Percentiles rank a stretch among this genome's conserved stretches.
These are phyloP conservation scores for Leptoclinus maculatus DNA, from an alignment of 2,797 vertebrate genomes.

Conservation along the genomic window DNA sequence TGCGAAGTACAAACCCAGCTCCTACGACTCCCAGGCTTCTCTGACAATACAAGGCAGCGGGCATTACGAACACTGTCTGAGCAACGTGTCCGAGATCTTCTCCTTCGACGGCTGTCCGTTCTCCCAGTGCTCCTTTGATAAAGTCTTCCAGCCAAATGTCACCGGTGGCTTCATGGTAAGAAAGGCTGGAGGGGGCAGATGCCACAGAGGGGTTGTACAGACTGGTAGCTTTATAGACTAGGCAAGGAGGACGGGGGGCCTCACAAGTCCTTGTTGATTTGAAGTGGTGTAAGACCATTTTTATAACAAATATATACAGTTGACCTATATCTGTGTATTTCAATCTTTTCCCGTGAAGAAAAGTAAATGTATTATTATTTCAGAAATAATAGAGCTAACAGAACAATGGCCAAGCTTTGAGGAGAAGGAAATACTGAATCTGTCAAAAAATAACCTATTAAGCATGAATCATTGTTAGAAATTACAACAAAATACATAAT, in stretches of 20 bases:
- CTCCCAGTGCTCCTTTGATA: constrained; percentile 84
- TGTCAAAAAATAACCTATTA: not conserved
- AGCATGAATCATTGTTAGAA: not conserved
- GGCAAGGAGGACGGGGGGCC: not conserved
- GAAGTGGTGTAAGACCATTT: not conserved
- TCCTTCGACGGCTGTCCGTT: constrained; percentile 80
- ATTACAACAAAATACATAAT: not conserved
- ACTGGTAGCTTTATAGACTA: not conserved
- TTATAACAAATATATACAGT: not conserved
- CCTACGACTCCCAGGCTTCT: not conserved
- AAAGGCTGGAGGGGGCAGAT: not conserved
- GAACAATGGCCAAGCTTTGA: too few relatives aligned
- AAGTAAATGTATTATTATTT: not conserved
- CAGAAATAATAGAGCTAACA: not conserved
- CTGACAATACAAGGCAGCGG: constrained; percentile 83
- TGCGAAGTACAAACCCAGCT: not conserved
- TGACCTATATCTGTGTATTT: too few relatives aligned
- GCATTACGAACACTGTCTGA: constrained; percentile 75
- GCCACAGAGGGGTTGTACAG: not conserved
- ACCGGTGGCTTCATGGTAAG: constrained; percentile 87
- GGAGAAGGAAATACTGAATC: too few relatives aligned
- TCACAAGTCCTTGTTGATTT: not conserved
- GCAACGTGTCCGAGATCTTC: constrained; percentile 83
- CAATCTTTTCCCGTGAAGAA: not conserved
- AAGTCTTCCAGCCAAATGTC: constrained; percentile 84